Evolutionary conservation across 2,113 vertebrate species (phyloP), one percentile per base, ranked within the genome.

Genomic region (Tricholaema leucomelas): DNA sequence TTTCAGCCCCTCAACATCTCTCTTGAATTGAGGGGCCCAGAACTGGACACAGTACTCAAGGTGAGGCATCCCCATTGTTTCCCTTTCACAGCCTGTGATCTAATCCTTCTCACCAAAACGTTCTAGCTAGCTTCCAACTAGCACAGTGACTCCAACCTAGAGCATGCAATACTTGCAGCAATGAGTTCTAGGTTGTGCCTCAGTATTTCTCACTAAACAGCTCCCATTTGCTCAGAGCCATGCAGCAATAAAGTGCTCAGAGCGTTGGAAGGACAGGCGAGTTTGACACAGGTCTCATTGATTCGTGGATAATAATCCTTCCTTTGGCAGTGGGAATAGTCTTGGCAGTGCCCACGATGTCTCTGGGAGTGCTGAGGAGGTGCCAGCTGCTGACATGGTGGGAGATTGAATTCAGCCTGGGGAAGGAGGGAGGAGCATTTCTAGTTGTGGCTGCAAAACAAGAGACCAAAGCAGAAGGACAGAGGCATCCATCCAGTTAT

Each of bases 301-400:
- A 92, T 92, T 95, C 78, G 84, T 0, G 21, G 65, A 91, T 78
- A 91, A 91, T 70, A 92, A 92, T 90, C 89, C 85, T 88, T 92
- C 69, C 65, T 90, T 44, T 92, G 91, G 92, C 82, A 88, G 72
- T 6, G 48, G 0, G 15, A 91, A 74, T 66, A 80, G 48, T 71
- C 81, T 85, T 93, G 96, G 92, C 85, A 94, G 65, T 58, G 78
- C 81, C 81, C 78, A 91, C 74, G 89, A 75, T 75, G 79, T 66
- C 75, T 92, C 92, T 81, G 46, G 33, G 84, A 89, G 75, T 33
- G 56, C 52, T 4, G 60, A 90, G 90, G 94, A 84, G 87, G 78
- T 82, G 91, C 87, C 92, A 94, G 87, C 76, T 96, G 89, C 91
- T 83, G 91, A 85, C 69, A 7, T 33, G 60, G 79, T 87, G 65